Percentiles rank a stretch among this genome's conserved stretches.
Evolutionary conservation across 2,113 vertebrate species (phyloP).

Genomic region (Gobio gobio): DNA sequence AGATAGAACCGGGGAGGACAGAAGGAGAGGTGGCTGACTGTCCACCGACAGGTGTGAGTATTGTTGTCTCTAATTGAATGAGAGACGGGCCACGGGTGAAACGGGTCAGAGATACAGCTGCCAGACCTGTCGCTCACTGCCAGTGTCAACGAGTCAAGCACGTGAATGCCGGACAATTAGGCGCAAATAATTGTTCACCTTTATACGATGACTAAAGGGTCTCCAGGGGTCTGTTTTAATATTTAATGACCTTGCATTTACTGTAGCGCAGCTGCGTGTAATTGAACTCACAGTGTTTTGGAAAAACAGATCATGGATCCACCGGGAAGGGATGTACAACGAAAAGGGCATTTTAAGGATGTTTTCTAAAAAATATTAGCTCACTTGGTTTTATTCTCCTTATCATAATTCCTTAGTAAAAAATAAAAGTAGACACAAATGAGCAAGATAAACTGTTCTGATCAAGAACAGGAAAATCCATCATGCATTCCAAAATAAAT

Average conservation of each 20-base stretch:
- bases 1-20: not conserved
- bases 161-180: constrained; percentile 38
- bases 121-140: constrained; percentile 27
- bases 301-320: constrained; percentile 1
- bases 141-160: constrained; percentile 38
- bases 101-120: constrained; percentile 41
- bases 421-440: too few relatives aligned
- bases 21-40: not conserved
- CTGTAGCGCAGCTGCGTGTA: not conserved
- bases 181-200: constrained; percentile 42
- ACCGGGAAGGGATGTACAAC: not conserved
- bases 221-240: constrained; percentile 31
- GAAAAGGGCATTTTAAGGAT: not conserved
- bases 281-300: constrained; percentile 3
- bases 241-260: constrained; percentile 14
- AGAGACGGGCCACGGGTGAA: constrained; percentile 54
- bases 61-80: constrained; percentile 59
- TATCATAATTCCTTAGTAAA: too few relatives aligned
- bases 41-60: constrained; percentile 58
- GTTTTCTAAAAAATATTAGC: not conserved
- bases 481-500: too few relatives aligned
- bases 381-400: not conserved
- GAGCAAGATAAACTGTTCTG: too few relatives aligned
- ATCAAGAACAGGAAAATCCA: too few relatives aligned
- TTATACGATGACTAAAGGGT: constrained; percentile 7